Percentiles rank a stretch among this genome's conserved stretches.
Evolutionary conservation across 2,888 invertebrate genomes (phyloP).

Genomic region (Galerucella calmariensis): DNA sequence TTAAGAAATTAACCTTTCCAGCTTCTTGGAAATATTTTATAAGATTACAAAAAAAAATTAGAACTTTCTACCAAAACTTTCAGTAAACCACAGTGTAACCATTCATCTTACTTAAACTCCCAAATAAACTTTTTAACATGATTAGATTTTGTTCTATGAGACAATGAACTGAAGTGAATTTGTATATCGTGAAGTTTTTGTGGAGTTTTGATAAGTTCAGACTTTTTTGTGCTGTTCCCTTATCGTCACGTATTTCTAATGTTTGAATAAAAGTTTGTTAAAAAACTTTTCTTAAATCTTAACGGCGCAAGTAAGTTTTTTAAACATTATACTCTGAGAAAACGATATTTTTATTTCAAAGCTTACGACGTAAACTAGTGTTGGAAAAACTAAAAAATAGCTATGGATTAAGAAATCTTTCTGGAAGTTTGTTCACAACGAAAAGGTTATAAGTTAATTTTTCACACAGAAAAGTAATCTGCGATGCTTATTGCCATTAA

Average conservation of each 20-base stretch:
- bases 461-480: no score
- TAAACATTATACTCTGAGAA: not conserved
- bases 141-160: not conserved
- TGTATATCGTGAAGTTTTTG: not conserved
- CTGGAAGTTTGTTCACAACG: not conserved
- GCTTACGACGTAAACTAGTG: not conserved
- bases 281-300: not conserved
- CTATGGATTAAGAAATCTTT: not conserved
- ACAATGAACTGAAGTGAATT: not conserved
- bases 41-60: not conserved
- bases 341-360: not conserved
- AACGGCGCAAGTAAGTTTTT: not conserved
- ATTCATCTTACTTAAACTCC: not conserved
- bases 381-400: no score
- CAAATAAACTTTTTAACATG: conserved; percentile 1
- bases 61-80: not conserved
- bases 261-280: not conserved
- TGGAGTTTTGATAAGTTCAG: not conserved
- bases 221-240: not conserved
- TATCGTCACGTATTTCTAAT: not conserved
- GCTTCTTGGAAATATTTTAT: not conserved
- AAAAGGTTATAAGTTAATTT: not conserved
- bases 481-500: no score
- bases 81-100: not conserved
- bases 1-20: no score